phyloP scores from a whole-genome alignment of 2,888 invertebrate genomes.

The Oscheius sp. region DNA sequence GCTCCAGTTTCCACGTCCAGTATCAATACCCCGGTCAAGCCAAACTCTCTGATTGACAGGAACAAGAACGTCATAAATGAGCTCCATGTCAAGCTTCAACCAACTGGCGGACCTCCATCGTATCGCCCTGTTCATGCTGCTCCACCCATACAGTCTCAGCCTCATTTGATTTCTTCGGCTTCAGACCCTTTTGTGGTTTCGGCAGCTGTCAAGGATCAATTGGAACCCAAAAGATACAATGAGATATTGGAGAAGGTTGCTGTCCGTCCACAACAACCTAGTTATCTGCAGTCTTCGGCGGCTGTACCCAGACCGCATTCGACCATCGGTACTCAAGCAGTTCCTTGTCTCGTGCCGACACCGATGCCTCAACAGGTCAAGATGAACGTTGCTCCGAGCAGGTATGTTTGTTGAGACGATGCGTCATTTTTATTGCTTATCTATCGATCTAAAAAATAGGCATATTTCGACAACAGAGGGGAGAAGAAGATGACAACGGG shows the following conservation, averaged over 20 bases:
- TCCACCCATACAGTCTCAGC: conserved; percentile 6
- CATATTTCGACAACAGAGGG: not conserved
- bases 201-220: conserved; percentile 11
- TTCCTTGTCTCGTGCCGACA: conserved; percentile 29
- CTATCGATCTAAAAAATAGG: not conserved
- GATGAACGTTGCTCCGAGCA: not conserved
- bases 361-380: conserved; percentile 7
- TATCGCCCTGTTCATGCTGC: conserved; percentile 3
- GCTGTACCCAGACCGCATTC: conserved; percentile 12
- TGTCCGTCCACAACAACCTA: not conserved
- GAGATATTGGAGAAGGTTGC: conserved; percentile 26
- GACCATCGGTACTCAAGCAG: conserved; percentile 5
- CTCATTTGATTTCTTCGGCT: conserved; percentile 14
- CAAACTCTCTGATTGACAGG: not conserved
- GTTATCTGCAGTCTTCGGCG: not conserved
- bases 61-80: conserved; percentile 20
- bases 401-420: conserved; percentile 3
- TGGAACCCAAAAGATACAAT: conserved; percentile 25
- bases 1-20: not conserved
- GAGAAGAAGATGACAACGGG: not conserved
- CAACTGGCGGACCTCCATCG: conserved; percentile 13
- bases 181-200: conserved; percentile 32
- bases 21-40: too few relatives aligned
- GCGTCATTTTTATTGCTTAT: not conserved
- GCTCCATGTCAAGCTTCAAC: conserved; percentile 11